Percentiles rank a stretch among this genome's conserved stretches.
Conservation (phyloP, 2,797 vertebrate species). For the Phrynocephalus forsythii region DNA sequence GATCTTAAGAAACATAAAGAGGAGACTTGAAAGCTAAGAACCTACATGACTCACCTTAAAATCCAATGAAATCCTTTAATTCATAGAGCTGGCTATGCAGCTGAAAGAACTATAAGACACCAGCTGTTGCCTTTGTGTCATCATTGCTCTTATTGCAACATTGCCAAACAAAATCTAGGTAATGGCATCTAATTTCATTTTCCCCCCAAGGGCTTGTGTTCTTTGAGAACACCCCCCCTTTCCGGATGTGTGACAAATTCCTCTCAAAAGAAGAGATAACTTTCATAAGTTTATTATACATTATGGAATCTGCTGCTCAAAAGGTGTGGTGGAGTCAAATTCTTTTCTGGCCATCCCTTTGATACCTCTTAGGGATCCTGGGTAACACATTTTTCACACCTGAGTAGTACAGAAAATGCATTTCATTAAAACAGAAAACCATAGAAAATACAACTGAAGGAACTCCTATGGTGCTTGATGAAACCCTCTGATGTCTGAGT, state of each 20-base stretch:
- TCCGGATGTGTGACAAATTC: not conserved
- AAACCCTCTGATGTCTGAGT: not conserved
- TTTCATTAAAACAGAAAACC: not conserved
- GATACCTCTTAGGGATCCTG: too few relatives aligned
- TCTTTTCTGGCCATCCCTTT: not conserved
- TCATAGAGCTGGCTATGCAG: not conserved
- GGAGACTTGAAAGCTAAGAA: slow-evolving; percentile 46
- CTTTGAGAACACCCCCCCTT: not conserved
- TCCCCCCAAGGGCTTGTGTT: not conserved
- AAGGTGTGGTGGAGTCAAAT: not conserved
- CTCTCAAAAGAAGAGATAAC: not conserved
- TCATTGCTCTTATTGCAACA: not conserved
- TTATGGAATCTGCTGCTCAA: not conserved
- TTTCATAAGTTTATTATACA: not conserved
- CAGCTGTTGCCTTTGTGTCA: not conserved
- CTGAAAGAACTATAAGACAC: not conserved
- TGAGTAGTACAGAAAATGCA: not conserved
- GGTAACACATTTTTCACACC: not conserved
- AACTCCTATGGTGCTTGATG: not conserved
- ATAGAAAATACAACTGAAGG: too few relatives aligned
- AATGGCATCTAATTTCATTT: not conserved
- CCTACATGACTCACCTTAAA: not conserved
- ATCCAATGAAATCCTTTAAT: not conserved
- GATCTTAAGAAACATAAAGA: slow-evolving; percentile 46
- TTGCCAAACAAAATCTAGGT: not conserved